Percentiles rank a stretch among this genome's conserved stretches.
phyloP scores from a whole-genome alignment of 1,140 invertebrate species.

The Platyura marginata region DNA sequence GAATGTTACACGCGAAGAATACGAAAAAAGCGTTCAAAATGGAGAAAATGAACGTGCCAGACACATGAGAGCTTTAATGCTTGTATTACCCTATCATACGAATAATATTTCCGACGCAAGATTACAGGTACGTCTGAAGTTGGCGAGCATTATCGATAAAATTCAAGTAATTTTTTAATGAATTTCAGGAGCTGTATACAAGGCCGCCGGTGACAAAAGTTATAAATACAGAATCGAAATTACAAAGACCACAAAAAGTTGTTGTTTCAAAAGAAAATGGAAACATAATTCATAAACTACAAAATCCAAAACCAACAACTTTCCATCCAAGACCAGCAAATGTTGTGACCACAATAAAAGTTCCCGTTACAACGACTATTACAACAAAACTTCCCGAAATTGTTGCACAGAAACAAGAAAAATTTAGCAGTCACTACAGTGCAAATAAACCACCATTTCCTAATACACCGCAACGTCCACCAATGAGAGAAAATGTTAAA shows the following conservation, averaged over 20 bases:
- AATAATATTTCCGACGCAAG: slow-evolving; percentile 24
- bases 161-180: no score
- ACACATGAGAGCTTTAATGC: slow-evolving; percentile 32
- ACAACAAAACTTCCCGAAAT: no score
- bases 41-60: slow-evolving; percentile 25
- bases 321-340: slow-evolving; percentile 13
- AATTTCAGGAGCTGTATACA: slow-evolving; percentile 16
- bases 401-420: not conserved
- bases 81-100: slow-evolving; percentile 32
- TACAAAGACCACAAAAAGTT: slow-evolving; percentile 1
- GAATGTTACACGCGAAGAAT: slow-evolving; percentile 30
- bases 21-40: slow-evolving; percentile 18
- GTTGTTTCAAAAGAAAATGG: not conserved
- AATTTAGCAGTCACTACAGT: slow-evolving; percentile 22
- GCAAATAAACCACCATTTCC: slow-evolving; percentile 12
- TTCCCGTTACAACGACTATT: not conserved
- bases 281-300: not conserved
- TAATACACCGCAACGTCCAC: not conserved
- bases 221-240: slow-evolving; percentile 5
- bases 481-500: not conserved
- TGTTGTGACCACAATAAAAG: not conserved
- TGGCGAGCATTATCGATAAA: no score
- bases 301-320: slow-evolving; percentile 10
- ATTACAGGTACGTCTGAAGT: slow-evolving; percentile 10
- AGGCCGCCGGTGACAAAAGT: slow-evolving; percentile 19